Percentiles rank a stretch among this genome's conserved stretches.
Conservation (phyloP, 2,797 vertebrate species). For the Morus bassanus region DNA sequence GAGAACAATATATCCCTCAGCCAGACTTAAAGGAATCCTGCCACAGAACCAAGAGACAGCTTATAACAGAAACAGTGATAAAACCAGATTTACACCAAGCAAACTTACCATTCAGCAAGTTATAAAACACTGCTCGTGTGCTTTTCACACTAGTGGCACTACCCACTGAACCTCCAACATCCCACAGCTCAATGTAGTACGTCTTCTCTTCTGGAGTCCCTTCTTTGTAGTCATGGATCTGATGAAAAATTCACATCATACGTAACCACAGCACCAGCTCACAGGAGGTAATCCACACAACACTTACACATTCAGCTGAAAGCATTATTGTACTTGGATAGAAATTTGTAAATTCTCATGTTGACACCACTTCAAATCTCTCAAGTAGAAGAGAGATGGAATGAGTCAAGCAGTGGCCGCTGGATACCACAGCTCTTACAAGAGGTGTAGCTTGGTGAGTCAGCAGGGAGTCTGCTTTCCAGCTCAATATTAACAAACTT, state of each 20-base stretch:
- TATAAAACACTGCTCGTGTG: conserved; percentile 96
- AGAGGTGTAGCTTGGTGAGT: neutral
- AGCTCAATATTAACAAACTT: neutral
- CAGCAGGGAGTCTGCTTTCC: neutral
- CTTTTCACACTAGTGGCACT: conserved; percentile 94
- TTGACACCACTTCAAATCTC: neutral
- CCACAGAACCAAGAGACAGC: neutral
- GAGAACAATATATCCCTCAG: neutral
- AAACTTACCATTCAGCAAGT: conserved; percentile 89
- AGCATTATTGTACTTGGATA: neutral
- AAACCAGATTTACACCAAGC: neutral
- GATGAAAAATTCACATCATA: conserved; percentile 34
- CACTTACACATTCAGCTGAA: neutral
- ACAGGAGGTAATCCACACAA: neutral
- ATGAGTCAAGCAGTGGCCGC: neutral
- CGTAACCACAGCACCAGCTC: neutral
- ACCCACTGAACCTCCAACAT: conserved; percentile 95
- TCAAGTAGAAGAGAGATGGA: neutral
- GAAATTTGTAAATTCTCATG: neutral
- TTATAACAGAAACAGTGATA: neutral
- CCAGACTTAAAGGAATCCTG: neutral
- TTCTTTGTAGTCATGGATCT: conserved; percentile 98
- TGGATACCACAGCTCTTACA: neutral
- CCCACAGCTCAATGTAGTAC: conserved; percentile 96
- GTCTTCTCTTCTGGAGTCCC: conserved; percentile 97